Evolutionary conservation across 2,113 vertebrate species (phyloP), one percentile per base, ranked within the genome.

Genomic region (Cardinalis cardinalis): DNA sequence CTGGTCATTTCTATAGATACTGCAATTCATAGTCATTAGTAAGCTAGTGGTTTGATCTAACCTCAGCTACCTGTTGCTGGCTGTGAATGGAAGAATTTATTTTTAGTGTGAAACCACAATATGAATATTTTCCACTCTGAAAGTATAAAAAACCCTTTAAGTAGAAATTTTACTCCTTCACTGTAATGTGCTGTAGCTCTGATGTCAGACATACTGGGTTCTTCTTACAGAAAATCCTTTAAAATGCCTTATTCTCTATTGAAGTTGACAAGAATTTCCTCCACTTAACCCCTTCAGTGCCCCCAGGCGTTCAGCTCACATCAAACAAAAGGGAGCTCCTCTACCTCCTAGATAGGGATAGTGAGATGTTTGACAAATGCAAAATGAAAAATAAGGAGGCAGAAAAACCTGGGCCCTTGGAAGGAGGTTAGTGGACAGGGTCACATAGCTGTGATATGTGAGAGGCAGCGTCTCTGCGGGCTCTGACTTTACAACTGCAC

Each of bases 31-130:
- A 85, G 74, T 84, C 70, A 95, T 95, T 88, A 91, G 63, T 60
- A 76, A 93, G 90, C 61, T 44, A 60, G 84, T 92, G 96, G 87
- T 89, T 81, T 72, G 63, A 78, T 93, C 84, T 93, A 90, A 87
- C 61, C 64, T 93, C 94, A 96, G 82, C 90, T 96, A 95, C 84
- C 93, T 93, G 95, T 96, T 94, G 75, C 91, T 94, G 87, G 68
- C 87, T 93, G 89, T 93, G 91, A 96, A 94, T 95, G 95, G 96
- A 96, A 94, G 75, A 92, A 89, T 72, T 94, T 84, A 93, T 91
- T 77, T 96, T 87, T 95, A 90, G 91, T 93, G 60, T 2, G 41
- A 95, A 92, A 82, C 88, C 95, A 92, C 92, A 83, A 89, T 96
- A 93, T 87, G 91, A 95, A 87, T 91, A 96, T 94, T 95, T 95